Evolutionary conservation across 92 coral and sea anemone genomes (phyloP), one percentile per base, ranked within the genome.

Genomic region (Epizoanthus rinbou): DNA sequence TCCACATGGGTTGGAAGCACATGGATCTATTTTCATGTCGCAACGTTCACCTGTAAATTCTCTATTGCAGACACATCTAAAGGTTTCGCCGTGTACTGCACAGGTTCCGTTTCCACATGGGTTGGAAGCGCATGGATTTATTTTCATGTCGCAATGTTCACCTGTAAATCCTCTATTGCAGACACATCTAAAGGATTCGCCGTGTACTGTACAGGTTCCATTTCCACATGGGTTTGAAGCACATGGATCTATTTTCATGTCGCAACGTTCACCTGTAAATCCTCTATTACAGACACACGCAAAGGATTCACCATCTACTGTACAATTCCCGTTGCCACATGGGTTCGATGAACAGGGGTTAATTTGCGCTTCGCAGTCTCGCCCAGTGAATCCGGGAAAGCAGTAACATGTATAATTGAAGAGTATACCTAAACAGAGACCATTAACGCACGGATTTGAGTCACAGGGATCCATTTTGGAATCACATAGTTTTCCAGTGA

Each of bases 381-480:
- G 69, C 15, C 94, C 97, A 21, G 83, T 54, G 80, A 84, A 94
- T 41, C 98, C 95, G 1, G 88, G 87, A 62, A 64, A 75, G 84
- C 98, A 94, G 21, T 54, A 37, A 73, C 98, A 94, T 4, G 87
- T 81, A 50, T 88, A 88, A 69, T 69, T 72, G 41, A 84, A 80
- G 2, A 83, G 58, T 6, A 25, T 23, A 10, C 59, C 85, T 18
- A 86, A 67, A 57, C 98, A 94, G 18, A 79, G 50, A 9, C 98
- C 98, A 58, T 74, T 66, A 16, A 78, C 69, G 64, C 98, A 94
- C 64, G 95, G 98, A 21, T 87, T 87, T 14, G 79, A 60, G 63
- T 47, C n/a, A 67, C 96, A 94, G 11, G 90, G 87, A 14, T 89
- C 65, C 47, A 66, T 66, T 47, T 79, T 85, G 43, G 57, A 41